Evolutionary conservation across 2,888 invertebrate genomes (phyloP).

Genomic region (Pristionchus japonicus): DNA sequence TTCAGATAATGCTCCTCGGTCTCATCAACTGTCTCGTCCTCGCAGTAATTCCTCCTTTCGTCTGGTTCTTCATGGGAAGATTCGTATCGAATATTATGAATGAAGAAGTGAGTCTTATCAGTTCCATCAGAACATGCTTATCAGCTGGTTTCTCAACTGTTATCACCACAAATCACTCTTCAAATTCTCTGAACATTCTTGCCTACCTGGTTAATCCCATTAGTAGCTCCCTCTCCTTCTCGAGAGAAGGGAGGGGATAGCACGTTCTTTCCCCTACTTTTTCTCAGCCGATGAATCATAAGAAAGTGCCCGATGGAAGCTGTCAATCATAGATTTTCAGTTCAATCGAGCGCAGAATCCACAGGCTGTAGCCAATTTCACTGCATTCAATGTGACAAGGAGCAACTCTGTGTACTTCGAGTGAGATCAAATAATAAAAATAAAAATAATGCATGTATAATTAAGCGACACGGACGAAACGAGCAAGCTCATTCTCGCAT

Average conservation of each 20-base stretch:
- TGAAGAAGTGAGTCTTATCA: background rate
- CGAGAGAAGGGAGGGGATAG: background rate
- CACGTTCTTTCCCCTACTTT: background rate
- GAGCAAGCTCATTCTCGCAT: background rate
- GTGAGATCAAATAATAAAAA: background rate
- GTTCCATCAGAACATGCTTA: background rate
- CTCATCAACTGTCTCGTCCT: slow-evolving; percentile 68
- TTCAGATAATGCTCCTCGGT: slow-evolving; percentile 68
- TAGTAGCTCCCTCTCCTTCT: slow-evolving; percentile 1
- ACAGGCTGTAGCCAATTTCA: background rate
- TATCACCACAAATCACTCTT: background rate
- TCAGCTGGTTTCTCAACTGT: background rate
- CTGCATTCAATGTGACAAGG: background rate
- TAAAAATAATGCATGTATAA: background rate
- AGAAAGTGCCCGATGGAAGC: background rate
- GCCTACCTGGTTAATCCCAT: slow-evolving; percentile 1
- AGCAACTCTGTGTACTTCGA: background rate
- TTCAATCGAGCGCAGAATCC: slow-evolving; percentile 16
- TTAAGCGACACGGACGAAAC: slow-evolving; percentile 21
- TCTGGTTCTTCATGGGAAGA: slow-evolving; percentile 73
- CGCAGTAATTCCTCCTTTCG: slow-evolving; percentile 71
- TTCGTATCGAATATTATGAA: slow-evolving; percentile 58
- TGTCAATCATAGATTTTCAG: background rate
- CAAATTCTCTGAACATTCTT: background rate
- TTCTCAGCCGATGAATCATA: background rate